A percentile compares a stretch with the other conserved stretches of the same genome.
Conservation (phyloP, 2,888 invertebrate species). For the Dromius quadrimaculatus region DNA sequence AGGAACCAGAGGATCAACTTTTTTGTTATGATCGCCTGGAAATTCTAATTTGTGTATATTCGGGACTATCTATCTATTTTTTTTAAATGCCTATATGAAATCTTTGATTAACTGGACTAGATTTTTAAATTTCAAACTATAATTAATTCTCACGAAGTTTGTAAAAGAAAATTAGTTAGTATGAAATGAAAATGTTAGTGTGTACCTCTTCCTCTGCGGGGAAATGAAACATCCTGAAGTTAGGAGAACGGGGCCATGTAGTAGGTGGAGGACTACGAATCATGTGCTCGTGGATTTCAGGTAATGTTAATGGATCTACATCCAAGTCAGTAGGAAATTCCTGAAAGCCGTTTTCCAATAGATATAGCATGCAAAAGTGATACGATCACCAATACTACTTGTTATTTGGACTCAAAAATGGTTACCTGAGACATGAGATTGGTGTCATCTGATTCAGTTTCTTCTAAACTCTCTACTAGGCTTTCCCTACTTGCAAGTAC, state of each 20-base stretch:
- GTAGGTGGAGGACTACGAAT: slow-evolving; percentile 85
- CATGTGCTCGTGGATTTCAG: slow-evolving; percentile 86
- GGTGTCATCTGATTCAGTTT: slow-evolving; percentile 81
- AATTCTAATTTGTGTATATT: too few relatives aligned
- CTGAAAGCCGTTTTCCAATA: slow-evolving; percentile 60
- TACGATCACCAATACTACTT: slow-evolving; percentile 47
- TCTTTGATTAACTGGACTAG: too few relatives aligned
- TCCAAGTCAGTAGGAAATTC: slow-evolving; percentile 70
- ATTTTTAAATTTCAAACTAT: too few relatives aligned
- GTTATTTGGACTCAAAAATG: background rate
- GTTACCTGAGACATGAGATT: slow-evolving; percentile 83
- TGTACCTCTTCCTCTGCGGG: slow-evolving; percentile 66
- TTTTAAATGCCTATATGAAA: too few relatives aligned
- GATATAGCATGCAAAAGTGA: slow-evolving; percentile 39
- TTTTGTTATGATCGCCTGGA: too few relatives aligned
- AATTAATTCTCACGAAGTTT: too few relatives aligned
- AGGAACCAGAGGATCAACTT: too few relatives aligned
- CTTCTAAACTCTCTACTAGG: slow-evolving; percentile 79
- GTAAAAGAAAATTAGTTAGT: background rate
- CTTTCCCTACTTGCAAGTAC: slow-evolving; percentile 85
- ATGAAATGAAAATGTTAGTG: slow-evolving; percentile 36
- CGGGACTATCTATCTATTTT: too few relatives aligned
- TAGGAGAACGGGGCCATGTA: slow-evolving; percentile 77
- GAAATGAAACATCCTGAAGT: slow-evolving; percentile 70
- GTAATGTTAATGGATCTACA: slow-evolving; percentile 79